These are phyloP conservation scores for Orchestes rusci DNA, from an alignment of 2,888 invertebrate genomes.

Conservation along the genomic window DNA sequence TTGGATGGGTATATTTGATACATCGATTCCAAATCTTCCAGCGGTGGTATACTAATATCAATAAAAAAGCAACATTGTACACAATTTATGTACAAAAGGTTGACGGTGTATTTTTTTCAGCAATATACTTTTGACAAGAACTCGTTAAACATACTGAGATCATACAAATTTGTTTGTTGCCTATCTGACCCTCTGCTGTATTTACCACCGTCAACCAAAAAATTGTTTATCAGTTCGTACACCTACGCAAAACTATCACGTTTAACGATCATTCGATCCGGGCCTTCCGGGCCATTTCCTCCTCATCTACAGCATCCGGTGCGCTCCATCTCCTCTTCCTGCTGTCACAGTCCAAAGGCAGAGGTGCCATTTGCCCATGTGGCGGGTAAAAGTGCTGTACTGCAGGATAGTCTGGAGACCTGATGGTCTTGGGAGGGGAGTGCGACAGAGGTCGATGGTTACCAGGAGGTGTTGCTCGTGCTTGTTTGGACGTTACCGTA, in stretches of 20 bases:
- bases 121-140: too few relatives aligned
- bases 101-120: too few relatives aligned
- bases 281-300: conserved; percentile 30
- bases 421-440: conserved; percentile 16
- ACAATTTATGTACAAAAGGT: conserved; percentile 13
- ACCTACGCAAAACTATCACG: conserved; percentile 19
- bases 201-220: too few relatives aligned
- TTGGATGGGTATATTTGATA: too few relatives aligned
- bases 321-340: conserved; percentile 47
- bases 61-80: conserved; percentile 13
- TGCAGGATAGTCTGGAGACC: conserved; percentile 14
- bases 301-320: conserved; percentile 45
- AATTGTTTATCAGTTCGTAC: conserved; percentile 19
- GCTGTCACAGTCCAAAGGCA: conserved; percentile 19
- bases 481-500: neutral
- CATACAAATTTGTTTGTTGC: too few relatives aligned
- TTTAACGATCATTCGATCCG: conserved; percentile 23
- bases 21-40: too few relatives aligned
- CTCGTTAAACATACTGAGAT: too few relatives aligned
- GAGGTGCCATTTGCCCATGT: conserved; percentile 11
- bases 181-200: too few relatives aligned
- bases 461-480: conserved; percentile 1
- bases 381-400: conserved; percentile 8
- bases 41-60: conserved; percentile 19
- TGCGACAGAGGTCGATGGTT: conserved; percentile 16